Evolutionary conservation across 1,140 invertebrate genomes (phyloP).

Genomic region (Drosophila oshimai): DNA sequence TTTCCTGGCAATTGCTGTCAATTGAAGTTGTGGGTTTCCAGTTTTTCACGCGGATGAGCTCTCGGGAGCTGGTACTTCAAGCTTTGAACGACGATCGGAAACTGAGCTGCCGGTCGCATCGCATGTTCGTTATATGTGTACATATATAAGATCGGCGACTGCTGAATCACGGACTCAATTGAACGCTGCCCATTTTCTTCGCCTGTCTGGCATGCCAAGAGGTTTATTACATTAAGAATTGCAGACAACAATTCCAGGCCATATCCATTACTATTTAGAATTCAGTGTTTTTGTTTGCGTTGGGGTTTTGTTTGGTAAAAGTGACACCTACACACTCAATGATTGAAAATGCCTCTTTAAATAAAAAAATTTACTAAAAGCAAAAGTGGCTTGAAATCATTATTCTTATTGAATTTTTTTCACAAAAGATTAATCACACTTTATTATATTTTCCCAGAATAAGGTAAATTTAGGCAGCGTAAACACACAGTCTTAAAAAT

Average conservation of each 20-base stretch:
- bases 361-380: not conserved
- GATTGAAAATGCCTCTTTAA: not conserved
- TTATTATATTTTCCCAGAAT: not conserved
- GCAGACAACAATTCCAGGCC: constrained; percentile 1
- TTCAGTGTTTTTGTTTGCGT: not conserved
- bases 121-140: constrained; percentile 26
- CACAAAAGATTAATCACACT: not conserved
- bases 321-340: not conserved
- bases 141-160: constrained; percentile 6
- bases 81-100: constrained; percentile 13
- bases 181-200: constrained; percentile 20
- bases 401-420: not conserved
- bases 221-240: constrained; percentile 15
- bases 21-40: constrained; percentile 4
- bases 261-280: constrained; percentile 9
- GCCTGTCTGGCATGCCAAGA: constrained; percentile 6
- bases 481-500: not conserved
- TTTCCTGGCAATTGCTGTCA: constrained; percentile 40
- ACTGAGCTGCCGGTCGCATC: constrained; percentile 21
- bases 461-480: not conserved
- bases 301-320: not conserved
- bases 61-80: constrained; percentile 12
- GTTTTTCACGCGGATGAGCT: constrained; percentile 3
- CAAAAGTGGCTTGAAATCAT: not conserved
- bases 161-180: constrained; percentile 38